Evolutionary conservation across 53 echinoderm and acorn worm genomes (phyloP), one percentile per base, ranked within the genome.

Genomic region (Echinarachnius parma): DNA sequence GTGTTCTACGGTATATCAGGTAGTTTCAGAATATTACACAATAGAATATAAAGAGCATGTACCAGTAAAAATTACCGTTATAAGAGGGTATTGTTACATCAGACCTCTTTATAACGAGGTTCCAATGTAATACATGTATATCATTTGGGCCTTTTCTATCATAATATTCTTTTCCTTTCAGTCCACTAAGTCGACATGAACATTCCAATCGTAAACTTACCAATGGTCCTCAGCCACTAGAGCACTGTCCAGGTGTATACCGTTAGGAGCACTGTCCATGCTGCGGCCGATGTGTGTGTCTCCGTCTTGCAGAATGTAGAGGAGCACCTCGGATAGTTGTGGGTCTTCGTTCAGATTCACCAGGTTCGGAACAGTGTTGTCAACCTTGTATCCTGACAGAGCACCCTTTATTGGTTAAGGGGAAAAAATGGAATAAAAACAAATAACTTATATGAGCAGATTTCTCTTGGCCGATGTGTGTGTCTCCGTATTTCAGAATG

Each of bases 281-380:
- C 61, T 67, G 25, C 86, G 83, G 1, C 91, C 91, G 18, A 98
- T 85, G 53, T 84, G 82, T 25, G 82, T 98, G 46, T 88, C 72
- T 30, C 91, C 91, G 11, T 88, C 85, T 48, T 86, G 82, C 42
- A 98, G 53, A 13, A 98, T 80, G 59, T 98, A 98, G 58, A 98
- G 72, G n/a, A 98, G 75, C 28, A 92, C 91, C 49, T 98, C 91
- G 7, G 91, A 85, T 0, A 88, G 83, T 75, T 98, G 91, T n/a
- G 91, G 91, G 60, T 98, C 88, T 39, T 98, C 88, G 31, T 98
- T 92, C 11, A 98, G 60, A 77, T 98, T 98, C 36, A 98, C 83
- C 57, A 98, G 81, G 76, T 98, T 98, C 22, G 87, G 87, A 5
- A 87, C 78, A 20, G 70, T 87, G 81, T 92, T 87, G 75, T 86